These are phyloP conservation scores for Nysson spinosus DNA, from an alignment of 2,888 invertebrate genomes.

Conservation along the genomic window DNA sequence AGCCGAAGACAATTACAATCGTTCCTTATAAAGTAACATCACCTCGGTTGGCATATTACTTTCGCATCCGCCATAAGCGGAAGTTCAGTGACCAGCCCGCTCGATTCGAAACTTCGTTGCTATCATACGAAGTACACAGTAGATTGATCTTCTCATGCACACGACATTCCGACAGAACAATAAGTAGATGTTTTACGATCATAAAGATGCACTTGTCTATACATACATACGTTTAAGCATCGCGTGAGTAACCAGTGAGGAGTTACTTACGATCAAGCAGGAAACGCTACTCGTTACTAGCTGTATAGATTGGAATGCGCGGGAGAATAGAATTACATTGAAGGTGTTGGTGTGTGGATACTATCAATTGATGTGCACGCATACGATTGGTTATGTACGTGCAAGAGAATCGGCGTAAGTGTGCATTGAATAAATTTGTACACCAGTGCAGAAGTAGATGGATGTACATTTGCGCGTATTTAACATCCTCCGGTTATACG, in stretches of 20 bases:
- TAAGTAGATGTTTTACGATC: slow-evolving; percentile 45
- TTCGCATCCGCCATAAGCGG: slow-evolving; percentile 29
- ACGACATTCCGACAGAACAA: slow-evolving; percentile 40
- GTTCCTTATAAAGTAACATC: not conserved
- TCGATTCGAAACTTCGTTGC: slow-evolving; percentile 22
- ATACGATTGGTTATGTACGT: not conserved
- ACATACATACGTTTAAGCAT: slow-evolving; percentile 8
- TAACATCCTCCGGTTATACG: slow-evolving; percentile 21
- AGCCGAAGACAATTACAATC: too few species aligned
- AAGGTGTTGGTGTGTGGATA: slow-evolving; percentile 6
- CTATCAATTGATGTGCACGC: slow-evolving; percentile 23
- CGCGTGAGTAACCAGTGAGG: slow-evolving; percentile 26
- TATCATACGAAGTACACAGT: slow-evolving; percentile 27
- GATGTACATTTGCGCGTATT: slow-evolving; percentile 13
- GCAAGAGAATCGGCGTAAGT: not conserved
- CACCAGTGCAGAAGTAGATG: not conserved
- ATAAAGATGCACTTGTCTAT: slow-evolving; percentile 21
- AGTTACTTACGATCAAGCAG: slow-evolving; percentile 35
- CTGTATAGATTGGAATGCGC: slow-evolving; percentile 52
- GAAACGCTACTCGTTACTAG: slow-evolving; percentile 43
- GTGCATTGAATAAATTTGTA: not conserved
- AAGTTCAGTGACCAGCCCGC: slow-evolving; percentile 49
- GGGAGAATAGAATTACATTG: slow-evolving; percentile 53
- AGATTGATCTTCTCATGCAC: slow-evolving; percentile 43
- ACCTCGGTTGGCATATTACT: not conserved